A percentile compares a stretch with the other conserved stretches of the same genome.
phyloP scores from a whole-genome alignment of 2,113 vertebrate genomes.

The Anoura caudifer region DNA sequence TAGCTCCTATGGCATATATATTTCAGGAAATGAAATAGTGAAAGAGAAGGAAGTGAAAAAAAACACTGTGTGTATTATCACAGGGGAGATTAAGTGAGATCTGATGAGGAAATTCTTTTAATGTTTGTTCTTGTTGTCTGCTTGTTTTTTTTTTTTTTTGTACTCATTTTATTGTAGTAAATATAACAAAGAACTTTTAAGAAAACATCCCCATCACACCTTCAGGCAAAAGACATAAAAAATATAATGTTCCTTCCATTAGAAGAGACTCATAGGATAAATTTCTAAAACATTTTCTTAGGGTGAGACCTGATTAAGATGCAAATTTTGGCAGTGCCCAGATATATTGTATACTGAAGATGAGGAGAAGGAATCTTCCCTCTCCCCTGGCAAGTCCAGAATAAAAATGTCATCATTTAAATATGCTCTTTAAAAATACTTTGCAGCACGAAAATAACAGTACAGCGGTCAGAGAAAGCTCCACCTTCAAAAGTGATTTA shows the following conservation, averaged over 20 bases:
- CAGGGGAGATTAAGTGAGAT: not conserved
- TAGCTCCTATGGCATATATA: not conserved
- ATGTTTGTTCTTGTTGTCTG: not conserved
- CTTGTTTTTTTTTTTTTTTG: not conserved
- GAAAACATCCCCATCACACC: not conserved
- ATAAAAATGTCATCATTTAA: not conserved
- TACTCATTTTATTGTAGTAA: not conserved
- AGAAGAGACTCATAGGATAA: not conserved
- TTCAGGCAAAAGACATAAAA: not conserved
- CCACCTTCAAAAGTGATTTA: slow-evolving; percentile 6
- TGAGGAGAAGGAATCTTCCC: not conserved
- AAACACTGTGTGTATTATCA: not conserved
- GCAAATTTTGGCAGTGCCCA: not conserved
- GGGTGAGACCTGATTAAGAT: not conserved
- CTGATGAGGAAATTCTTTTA: not conserved
- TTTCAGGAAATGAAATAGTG: not conserved
- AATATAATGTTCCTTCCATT: not conserved
- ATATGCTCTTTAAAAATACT: slow-evolving; percentile 2
- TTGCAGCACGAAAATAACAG: not conserved
- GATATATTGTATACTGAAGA: not conserved
- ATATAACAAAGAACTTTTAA: not conserved
- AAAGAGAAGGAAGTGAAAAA: not conserved
- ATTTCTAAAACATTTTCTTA: not conserved
- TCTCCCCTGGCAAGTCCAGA: not conserved
- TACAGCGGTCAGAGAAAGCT: not conserved